Conservation (phyloP, 2,113 vertebrate species). For the Anas platyrhynchos region DNA sequence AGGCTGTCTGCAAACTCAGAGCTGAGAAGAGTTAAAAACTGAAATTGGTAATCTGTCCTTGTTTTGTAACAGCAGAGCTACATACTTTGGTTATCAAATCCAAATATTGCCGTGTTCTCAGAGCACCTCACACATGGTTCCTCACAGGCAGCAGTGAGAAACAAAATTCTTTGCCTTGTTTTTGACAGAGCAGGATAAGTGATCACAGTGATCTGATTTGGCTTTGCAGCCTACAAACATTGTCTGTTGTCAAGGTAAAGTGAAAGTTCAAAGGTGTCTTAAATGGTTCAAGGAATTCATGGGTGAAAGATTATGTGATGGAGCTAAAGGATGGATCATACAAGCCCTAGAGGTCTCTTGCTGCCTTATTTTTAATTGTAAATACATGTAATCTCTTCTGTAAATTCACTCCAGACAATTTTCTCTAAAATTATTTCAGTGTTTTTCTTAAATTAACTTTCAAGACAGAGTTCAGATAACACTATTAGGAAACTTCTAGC, state of each 20-base stretch:
- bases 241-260: neutral
- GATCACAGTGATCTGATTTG: neutral
- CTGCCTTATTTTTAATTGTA: neutral
- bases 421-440: neutral
- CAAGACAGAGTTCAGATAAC: neutral
- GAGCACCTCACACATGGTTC: neutral
- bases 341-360: neutral
- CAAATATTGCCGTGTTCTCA: neutral
- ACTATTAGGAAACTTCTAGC: neutral
- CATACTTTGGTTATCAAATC: neutral
- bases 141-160: neutral
- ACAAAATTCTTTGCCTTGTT: neutral
- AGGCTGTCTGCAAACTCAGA: neutral
- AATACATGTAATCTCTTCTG: neutral
- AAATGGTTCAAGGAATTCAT: neutral
- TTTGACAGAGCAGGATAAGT: neutral
- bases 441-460: neutral
- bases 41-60: neutral
- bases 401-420: neutral
- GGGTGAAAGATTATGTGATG: neutral
- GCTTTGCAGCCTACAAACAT: neutral
- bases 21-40: neutral
- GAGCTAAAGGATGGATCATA: neutral
- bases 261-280: neutral
- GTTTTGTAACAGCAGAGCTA: neutral